phyloP scores from a whole-genome alignment of 1,140 invertebrate genomes.

The Druon quercuslanigerum region DNA sequence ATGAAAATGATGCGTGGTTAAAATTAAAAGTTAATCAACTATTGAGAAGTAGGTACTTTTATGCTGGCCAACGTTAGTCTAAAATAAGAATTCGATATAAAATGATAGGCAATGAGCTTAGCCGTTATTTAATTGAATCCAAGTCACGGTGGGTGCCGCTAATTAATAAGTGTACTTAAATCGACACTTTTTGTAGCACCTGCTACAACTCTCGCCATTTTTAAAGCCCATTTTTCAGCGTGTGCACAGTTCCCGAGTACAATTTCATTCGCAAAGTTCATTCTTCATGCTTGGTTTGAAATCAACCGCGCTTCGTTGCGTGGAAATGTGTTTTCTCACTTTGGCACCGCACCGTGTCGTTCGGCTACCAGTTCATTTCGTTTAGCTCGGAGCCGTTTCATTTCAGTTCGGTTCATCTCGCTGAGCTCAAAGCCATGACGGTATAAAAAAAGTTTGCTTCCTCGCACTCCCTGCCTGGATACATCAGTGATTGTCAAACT shows the following conservation, averaged over 20 bases:
- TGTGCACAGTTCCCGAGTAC: not conserved
- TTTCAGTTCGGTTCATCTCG: conserved; percentile 26
- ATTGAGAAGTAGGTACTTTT: too few species aligned
- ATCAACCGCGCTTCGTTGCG: conserved; percentile 19
- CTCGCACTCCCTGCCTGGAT: not conserved
- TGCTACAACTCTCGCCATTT: not conserved
- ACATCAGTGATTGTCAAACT: conserved; percentile 26
- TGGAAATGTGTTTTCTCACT: conserved; percentile 30
- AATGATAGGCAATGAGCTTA: too few species aligned
- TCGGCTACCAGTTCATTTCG: conserved; percentile 26
- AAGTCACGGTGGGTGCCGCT: too few species aligned
- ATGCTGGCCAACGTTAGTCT: too few species aligned
- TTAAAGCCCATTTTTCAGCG: conserved; percentile 6
- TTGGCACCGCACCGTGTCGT: conserved; percentile 19
- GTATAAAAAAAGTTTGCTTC: conserved; percentile 6
- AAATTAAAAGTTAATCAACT: too few species aligned
- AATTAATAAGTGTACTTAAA: too few species aligned
- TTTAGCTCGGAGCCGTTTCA: conserved; percentile 25
- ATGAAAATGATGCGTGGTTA: too few species aligned
- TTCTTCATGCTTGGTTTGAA: conserved; percentile 18
- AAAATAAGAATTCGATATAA: too few species aligned
- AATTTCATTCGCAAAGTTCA: conserved; percentile 19
- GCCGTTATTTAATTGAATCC: too few species aligned
- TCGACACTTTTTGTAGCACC: not conserved
- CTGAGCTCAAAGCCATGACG: conserved; percentile 21